phyloP scores from a whole-genome alignment of 2,113 vertebrate genomes.

The Zingel zingel region DNA sequence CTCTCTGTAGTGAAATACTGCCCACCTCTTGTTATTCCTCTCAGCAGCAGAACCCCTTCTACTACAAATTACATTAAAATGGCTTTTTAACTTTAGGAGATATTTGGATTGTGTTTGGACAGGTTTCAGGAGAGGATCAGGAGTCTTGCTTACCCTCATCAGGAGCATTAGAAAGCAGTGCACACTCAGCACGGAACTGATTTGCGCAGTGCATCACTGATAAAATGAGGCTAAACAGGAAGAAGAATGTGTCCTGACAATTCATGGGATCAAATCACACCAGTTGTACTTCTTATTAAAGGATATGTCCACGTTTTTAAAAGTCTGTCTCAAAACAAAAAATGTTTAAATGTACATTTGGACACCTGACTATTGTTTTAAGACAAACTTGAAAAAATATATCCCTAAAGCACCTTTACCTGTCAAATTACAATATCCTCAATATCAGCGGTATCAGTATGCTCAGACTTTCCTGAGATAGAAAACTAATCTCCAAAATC shows the following conservation, averaged over 20 bases:
- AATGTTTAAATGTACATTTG: no score
- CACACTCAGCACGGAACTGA: not conserved
- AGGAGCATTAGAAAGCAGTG: not conserved
- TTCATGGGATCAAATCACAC: not conserved
- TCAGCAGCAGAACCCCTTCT: not conserved
- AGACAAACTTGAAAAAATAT: not conserved
- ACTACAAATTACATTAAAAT: not conserved
- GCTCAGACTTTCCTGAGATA: constrained; percentile 29
- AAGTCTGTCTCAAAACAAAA: not conserved
- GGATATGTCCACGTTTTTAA: not conserved
- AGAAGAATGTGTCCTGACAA: not conserved
- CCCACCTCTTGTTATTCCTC: not conserved
- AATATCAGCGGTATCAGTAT: constrained; percentile 20
- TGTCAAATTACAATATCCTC: constrained; percentile 38
- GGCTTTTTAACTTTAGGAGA: not conserved
- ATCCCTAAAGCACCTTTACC: constrained; percentile 19
- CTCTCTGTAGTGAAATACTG: constrained; percentile 1
- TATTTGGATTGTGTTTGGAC: not conserved
- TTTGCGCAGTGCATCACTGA: not conserved
- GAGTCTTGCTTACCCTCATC: constrained; percentile 8
- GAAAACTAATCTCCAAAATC: constrained; percentile 9
- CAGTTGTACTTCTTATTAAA: not conserved
- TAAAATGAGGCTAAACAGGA: constrained; percentile 18
- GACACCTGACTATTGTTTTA: not conserved
- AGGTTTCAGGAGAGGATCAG: not conserved